phyloP scores from a whole-genome alignment of 2,797 vertebrate species.

The Muscicapa striata region DNA sequence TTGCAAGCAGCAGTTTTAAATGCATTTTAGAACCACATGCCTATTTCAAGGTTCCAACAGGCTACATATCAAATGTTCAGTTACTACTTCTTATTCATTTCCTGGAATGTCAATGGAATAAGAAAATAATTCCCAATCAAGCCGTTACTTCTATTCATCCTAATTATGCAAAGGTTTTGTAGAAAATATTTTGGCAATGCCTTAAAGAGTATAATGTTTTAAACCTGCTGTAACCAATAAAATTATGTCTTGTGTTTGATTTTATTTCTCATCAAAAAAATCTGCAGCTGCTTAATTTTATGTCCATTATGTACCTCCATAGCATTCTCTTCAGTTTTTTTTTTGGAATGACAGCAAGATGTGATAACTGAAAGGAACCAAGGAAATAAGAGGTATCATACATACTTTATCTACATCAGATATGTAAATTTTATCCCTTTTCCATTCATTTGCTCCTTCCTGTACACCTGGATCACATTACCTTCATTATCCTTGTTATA shows the following conservation, averaged over 20 bases:
- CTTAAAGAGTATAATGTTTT: neutral
- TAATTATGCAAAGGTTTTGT: neutral
- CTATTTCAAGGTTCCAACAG: neutral
- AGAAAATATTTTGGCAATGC: neutral
- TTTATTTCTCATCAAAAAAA: neutral
- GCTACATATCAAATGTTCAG: neutral
- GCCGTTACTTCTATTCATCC: neutral
- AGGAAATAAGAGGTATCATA: neutral
- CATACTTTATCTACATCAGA: neutral
- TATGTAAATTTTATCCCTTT: neutral
- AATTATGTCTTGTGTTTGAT: neutral
- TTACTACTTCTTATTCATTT: neutral
- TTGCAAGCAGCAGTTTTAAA: neutral
- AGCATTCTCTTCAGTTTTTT: neutral
- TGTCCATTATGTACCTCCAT: neutral
- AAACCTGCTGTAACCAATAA: neutral
- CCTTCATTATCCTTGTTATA: neutral
- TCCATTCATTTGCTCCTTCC: constrained; percentile 31
- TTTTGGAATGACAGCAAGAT: neutral
- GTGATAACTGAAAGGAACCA: neutral
- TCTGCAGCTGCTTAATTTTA: neutral
- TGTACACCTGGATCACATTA: neutral
- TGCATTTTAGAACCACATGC: neutral
- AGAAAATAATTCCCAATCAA: neutral
- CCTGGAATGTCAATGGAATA: neutral